A percentile compares a stretch with the other conserved stretches of the same genome.
phyloP scores from a whole-genome alignment of 1,140 invertebrate genomes.

The Solen grandis region DNA sequence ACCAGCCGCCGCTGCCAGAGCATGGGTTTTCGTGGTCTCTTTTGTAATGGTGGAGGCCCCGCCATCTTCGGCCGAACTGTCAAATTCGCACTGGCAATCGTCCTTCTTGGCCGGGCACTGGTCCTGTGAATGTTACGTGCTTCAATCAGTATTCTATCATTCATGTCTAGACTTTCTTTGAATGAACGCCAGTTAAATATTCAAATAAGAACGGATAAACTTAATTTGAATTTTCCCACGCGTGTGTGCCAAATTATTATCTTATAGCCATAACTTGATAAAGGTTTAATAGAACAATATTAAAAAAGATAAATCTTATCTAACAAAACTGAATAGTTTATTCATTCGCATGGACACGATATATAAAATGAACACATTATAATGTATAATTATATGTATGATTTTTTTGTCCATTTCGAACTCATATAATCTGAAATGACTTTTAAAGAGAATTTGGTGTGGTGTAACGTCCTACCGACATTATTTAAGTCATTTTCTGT shows the following conservation, averaged over 20 bases:
- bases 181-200: not conserved
- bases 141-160: not conserved
- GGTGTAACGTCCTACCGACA: too few relatives aligned
- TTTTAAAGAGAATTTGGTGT: too few relatives aligned
- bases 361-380: too few relatives aligned
- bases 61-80: conserved; percentile 33
- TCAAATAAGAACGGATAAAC: not conserved
- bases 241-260: not conserved
- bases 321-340: too few relatives aligned
- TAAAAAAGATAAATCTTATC: too few relatives aligned
- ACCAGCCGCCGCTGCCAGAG: conserved; percentile 42
- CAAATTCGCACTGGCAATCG: conserved; percentile 39
- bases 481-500: too few relatives aligned
- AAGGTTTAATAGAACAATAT: too few relatives aligned
- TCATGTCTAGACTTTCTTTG: not conserved
- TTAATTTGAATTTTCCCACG: not conserved
- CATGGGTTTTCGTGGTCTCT: conserved; percentile 24
- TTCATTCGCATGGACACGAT: too few relatives aligned
- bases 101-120: conserved; percentile 17
- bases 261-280: not conserved
- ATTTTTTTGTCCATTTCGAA: too few relatives aligned
- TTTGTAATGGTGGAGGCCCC: conserved; percentile 7
- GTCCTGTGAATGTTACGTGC: not conserved
- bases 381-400: too few relatives aligned
- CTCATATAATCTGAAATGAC: too few relatives aligned